Conservation (phyloP, 2,797 vertebrate genomes). For the Tarsius wallacei region DNA sequence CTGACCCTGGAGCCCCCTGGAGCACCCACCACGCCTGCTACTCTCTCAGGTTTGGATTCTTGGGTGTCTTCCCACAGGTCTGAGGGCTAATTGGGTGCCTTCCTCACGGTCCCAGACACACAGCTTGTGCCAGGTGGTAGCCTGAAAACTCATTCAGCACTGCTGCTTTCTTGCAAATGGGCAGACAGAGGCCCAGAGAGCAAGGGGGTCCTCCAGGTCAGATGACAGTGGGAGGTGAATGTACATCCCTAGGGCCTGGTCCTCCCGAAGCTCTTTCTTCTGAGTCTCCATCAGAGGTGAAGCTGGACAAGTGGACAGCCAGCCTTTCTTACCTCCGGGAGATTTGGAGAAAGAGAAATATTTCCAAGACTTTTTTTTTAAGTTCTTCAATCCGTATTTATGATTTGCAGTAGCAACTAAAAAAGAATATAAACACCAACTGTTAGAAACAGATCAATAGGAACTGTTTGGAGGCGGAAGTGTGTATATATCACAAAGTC, state of each 20-base stretch:
- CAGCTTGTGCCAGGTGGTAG: rapidly evolving
- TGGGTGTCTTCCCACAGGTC: rapidly evolving
- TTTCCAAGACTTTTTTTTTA: background rate
- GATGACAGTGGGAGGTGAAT: rapidly evolving
- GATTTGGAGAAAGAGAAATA: background rate
- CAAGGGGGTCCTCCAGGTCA: background rate
- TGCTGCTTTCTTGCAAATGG: background rate
- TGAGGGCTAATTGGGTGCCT: background rate
- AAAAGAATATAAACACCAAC: background rate
- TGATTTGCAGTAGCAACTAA: background rate
- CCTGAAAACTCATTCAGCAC: background rate
- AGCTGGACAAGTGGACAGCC: background rate
- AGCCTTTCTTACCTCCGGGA: background rate
- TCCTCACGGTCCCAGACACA: rapidly evolving
- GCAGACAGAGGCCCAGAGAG: background rate
- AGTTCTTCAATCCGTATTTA: background rate
- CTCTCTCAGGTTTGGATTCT: too few relatives aligned
- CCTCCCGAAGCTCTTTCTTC: background rate
- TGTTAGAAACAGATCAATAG: background rate
- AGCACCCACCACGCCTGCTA: too few relatives aligned
- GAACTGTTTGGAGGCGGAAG: background rate
- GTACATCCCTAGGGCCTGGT: rapidly evolving
- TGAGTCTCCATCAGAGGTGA: background rate
- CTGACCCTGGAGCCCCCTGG: too few relatives aligned
- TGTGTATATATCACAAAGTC: background rate